phyloP scores from a whole-genome alignment of 1,140 invertebrate species.

The Branchinecta lindahli region DNA sequence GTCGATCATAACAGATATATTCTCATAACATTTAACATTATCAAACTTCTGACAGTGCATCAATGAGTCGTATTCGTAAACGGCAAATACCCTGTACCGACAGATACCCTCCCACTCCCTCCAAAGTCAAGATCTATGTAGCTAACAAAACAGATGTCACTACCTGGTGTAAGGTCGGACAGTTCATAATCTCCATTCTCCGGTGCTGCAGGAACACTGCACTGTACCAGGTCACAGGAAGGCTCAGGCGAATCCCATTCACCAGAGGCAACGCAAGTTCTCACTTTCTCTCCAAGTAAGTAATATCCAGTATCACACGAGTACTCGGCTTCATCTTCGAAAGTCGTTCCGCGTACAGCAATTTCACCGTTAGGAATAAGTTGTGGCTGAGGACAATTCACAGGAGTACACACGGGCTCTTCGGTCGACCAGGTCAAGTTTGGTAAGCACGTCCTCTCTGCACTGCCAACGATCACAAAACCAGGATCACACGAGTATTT shows the following conservation, averaged over 20 bases:
- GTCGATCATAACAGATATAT: too few relatives aligned
- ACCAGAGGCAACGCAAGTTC: slow-evolving; percentile 27
- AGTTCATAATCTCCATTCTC: slow-evolving; percentile 16
- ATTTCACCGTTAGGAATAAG: slow-evolving; percentile 20
- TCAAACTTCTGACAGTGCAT: too few relatives aligned
- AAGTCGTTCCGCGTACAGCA: slow-evolving; percentile 10
- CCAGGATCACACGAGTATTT: slow-evolving; percentile 26
- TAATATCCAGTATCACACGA: slow-evolving; percentile 16
- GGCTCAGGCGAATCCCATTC: slow-evolving; percentile 28
- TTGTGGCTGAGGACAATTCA: slow-evolving; percentile 24
- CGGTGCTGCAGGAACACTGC: slow-evolving; percentile 20
- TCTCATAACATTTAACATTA: too few relatives aligned
- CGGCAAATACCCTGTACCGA: too few relatives aligned
- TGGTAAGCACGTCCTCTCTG: slow-evolving; percentile 21
- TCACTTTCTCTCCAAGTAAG: slow-evolving; percentile 17
- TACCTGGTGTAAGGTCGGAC: slow-evolving; percentile 30
- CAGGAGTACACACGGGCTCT: slow-evolving; percentile 26
- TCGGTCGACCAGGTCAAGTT: slow-evolving; percentile 29
- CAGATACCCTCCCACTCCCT: too few relatives aligned
- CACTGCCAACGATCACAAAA: slow-evolving; percentile 21
- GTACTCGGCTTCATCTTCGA: neutral
- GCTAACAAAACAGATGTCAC: too few relatives aligned
- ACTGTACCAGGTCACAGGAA: slow-evolving; percentile 23
- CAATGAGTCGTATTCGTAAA: too few relatives aligned
- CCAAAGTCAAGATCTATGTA: too few relatives aligned